Evolutionary conservation across 2,888 invertebrate genomes (phyloP), one percentile per base, ranked within the genome.

Genomic region (Lasioglossum vierecki): DNA sequence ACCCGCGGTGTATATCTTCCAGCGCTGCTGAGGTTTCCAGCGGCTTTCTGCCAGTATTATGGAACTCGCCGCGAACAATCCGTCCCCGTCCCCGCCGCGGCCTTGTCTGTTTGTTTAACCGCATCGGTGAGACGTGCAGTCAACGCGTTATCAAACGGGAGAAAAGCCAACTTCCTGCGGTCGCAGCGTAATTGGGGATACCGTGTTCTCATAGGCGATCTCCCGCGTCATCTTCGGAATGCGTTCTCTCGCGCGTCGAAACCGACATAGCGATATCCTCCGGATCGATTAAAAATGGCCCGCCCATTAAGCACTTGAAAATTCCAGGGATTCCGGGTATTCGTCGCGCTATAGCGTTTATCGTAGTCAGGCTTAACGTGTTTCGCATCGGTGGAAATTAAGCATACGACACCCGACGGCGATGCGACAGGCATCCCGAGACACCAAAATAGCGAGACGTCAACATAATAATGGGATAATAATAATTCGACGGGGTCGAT

Each of bases 31-130:
- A 80, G 90, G 87, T 83, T 90, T 90, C 84, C 81, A 80, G 71
- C 74, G 79, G 84, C 85, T 89, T 83, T 88, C 83, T 84, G 77
- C 72, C 78, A 57, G 83, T 83, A 84, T 90, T 83, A 87, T 71
- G 63, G 74, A 82, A 90, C 85, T 87, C 83, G 83, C 80, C 83
- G 71, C 85, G 87, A 88, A 88, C 87, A 87, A 87, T 87, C 79
- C 84, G 74, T 71, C 76, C 66, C 79, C 84, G 74, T 71, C 76
- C 66, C 76, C 74, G 77, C 76, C 63, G 71, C 72, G 75, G 63
- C 80, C 41, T 22, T 22, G 70, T 76, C 71, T 87, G 85, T 87
- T 89, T 88, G 88, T 79, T 80, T 77, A 80, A 81, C 84, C 80
- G 75, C 78, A 79, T 82, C 82, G 77, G 79, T 68, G 90, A 85